Evolutionary conservation across 1,140 invertebrate species (phyloP), one percentile per base, ranked within the genome.

Genomic region (Cylas formicarius): DNA sequence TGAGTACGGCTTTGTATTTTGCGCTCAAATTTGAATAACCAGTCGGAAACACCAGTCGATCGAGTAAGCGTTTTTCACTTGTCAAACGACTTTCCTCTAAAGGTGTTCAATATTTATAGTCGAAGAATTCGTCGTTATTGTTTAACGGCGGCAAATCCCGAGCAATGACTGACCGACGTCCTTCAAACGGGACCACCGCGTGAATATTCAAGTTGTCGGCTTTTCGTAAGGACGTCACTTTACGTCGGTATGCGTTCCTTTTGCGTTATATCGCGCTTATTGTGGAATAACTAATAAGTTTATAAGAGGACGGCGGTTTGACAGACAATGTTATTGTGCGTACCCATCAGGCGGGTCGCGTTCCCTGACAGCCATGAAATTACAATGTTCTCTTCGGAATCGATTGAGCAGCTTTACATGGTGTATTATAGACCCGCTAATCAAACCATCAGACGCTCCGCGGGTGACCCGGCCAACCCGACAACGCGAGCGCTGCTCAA

Each of bases 351-450:
- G 44, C 40, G 48, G 55, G 56, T 61, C 58, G 50, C 45, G 38
- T 57, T 56, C 45, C 55, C 45, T 62, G 61, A 63, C 59, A 62
- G 55, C 59, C 61, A 58, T 63, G 56, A 63, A 63, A 63, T 63
- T 63, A 60, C 60, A 62, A 63, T 63, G 59, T 62, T 61, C 58
- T 53, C 45, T 58, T 55, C 45, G 50, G 55, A 61, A 61, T 62
- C 60, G 58, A 62, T 61, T 62, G 58, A 56, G 45, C 56, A 57
- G 48, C 52, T 44, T 59, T 55, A 57, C 51, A 60, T 50, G 54
- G 53, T 54, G 47, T 52, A 55, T 60, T 60, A 57, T 59, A 46
- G 35, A 48, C 50, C 56, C 52, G 61, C 55, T 60, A 58, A 58
- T 60, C 59, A 61, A 61, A 61, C 57, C 54, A 61, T 56, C 56